These are phyloP conservation scores for Phrixothrix hirtus DNA, from an alignment of 2,888 invertebrate species.

Conservation along the genomic window DNA sequence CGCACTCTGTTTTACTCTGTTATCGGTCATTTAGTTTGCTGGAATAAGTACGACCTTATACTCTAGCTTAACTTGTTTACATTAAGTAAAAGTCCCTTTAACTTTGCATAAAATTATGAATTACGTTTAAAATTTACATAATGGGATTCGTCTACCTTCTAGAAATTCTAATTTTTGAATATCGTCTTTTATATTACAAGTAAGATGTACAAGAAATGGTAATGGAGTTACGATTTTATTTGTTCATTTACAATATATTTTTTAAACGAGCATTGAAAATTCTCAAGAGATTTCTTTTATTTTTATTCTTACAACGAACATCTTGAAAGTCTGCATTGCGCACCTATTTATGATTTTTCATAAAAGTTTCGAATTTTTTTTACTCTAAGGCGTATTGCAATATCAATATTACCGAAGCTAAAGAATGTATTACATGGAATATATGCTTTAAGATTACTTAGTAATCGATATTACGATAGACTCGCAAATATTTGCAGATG, in stretches of 20 bases:
- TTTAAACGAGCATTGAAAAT: neutral
- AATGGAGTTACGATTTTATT: too few relatives aligned
- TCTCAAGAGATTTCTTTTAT: neutral
- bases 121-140: constrained; percentile 15
- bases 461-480: neutral
- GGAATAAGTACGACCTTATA: constrained; percentile 18
- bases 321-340: neutral
- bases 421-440: too few relatives aligned
- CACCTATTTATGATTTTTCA: neutral
- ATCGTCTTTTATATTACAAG: too few relatives aligned
- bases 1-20: constrained; percentile 46
- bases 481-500: neutral
- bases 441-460: neutral
- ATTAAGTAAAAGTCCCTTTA: constrained; percentile 17
- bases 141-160: constrained; percentile 10
- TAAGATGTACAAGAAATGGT: too few relatives aligned
- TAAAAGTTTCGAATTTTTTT: neutral
- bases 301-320: neutral
- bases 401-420: too few relatives aligned
- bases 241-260: too few relatives aligned
- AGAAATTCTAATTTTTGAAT: too few relatives aligned
- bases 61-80: constrained; percentile 20
- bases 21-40: constrained; percentile 42
- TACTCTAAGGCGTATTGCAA: too few relatives aligned
- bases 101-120: constrained; percentile 17